phyloP scores from a whole-genome alignment of 64 coral and sea anemone genomes.

The Pocillopora damicornis region DNA sequence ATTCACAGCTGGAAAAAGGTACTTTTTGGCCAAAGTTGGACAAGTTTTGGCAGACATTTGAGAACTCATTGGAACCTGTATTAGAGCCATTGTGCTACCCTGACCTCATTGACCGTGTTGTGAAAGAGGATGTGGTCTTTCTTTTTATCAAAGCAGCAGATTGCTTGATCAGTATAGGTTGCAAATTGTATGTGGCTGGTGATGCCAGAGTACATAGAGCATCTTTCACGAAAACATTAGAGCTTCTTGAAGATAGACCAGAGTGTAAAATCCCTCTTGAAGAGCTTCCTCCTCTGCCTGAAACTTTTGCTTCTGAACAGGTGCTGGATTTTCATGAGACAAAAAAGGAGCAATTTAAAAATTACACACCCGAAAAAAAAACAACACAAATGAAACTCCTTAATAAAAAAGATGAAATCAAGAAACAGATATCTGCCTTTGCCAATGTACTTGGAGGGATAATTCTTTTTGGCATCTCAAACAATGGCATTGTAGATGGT shows the following conservation, averaged over 20 bases:
- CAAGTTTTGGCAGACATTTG: no score
- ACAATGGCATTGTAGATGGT: background rate
- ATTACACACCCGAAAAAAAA: background rate
- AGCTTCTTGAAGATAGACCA: background rate
- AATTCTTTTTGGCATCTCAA: background rate
- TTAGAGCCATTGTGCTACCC: background rate
- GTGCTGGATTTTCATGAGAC: background rate
- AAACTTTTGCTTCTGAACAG: background rate
- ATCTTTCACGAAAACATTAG: background rate
- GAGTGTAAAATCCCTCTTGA: background rate
- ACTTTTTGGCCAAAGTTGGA: background rate
- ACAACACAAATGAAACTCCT: no score
- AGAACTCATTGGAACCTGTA: background rate
- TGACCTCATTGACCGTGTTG: background rate
- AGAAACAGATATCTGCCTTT: background rate
- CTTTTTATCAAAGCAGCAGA: background rate
- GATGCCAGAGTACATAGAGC: background rate
- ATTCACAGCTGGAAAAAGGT: background rate
- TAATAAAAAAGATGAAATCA: background rate
- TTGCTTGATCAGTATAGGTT: background rate
- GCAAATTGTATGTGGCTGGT: background rate
- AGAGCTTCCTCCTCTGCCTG: background rate
- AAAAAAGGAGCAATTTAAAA: background rate
- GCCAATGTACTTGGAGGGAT: background rate
- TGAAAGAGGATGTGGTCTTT: background rate